These are phyloP conservation scores for Dynastes tityus DNA, from an alignment of 2,888 invertebrate species.

Conservation along the genomic window DNA sequence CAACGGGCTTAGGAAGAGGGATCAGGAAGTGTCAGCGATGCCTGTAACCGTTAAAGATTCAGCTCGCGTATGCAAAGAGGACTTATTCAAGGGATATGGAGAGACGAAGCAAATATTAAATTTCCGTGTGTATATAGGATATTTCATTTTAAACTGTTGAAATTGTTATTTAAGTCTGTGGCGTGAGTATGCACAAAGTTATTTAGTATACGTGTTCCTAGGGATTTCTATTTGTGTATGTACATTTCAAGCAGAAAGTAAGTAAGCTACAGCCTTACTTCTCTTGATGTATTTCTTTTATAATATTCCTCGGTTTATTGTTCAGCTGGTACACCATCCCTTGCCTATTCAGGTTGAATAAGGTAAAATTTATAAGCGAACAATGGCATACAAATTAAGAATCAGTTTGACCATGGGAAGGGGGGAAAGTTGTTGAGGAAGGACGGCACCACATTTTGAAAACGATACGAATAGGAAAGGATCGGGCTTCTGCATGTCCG, in stretches of 20 bases:
- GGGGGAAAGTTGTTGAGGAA: not conserved
- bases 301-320: too few relatives aligned
- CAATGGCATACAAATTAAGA: not conserved
- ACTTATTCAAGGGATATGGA: slow-evolving; percentile 35
- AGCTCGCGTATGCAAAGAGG: slow-evolving; percentile 16
- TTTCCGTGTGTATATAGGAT: slow-evolving; percentile 24
- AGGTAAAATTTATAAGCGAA: not conserved
- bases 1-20: slow-evolving; percentile 22
- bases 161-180: slow-evolving; percentile 20
- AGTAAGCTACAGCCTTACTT: too few relatives aligned
- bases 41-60: slow-evolving; percentile 42
- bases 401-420: not conserved
- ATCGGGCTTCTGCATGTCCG: not conserved
- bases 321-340: too few relatives aligned
- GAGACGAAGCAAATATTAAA: slow-evolving; percentile 36
- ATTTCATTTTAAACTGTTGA: slow-evolving; percentile 22
- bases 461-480: not conserved
- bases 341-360: not conserved
- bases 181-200: not conserved
- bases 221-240: not conserved
- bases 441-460: not conserved
- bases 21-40: slow-evolving; percentile 40
- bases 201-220: not conserved
- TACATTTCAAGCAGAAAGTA: not conserved
- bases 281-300: too few relatives aligned